Conservation (phyloP, 2,888 invertebrate species). For the Chrysina gloriosa region DNA sequence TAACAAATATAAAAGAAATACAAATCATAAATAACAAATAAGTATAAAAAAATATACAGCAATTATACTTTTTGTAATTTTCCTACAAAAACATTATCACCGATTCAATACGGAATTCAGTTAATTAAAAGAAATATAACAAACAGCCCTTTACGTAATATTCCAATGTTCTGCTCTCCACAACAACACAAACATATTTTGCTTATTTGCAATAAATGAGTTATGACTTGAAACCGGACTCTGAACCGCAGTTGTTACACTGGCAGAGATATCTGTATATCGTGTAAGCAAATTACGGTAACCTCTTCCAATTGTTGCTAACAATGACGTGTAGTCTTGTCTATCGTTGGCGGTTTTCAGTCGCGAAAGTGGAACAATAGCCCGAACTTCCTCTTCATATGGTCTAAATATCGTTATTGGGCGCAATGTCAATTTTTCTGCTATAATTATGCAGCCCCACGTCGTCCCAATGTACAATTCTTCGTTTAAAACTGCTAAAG, state of each 20-base stretch:
- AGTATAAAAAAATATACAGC: conserved; percentile 17
- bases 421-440: conserved; percentile 81
- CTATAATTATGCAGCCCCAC: conserved; percentile 93
- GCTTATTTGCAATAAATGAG: conserved; percentile 50
- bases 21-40: conserved; percentile 5
- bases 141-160: conserved; percentile 55
- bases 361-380: conserved; percentile 71
- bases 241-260: conserved; percentile 60
- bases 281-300: conserved; percentile 81
- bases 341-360: conserved; percentile 61
- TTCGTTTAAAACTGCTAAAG: conserved; percentile 74
- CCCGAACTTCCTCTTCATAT: conserved; percentile 82
- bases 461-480: conserved; percentile 93
- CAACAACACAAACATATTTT: conserved; percentile 74
- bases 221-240: conserved; percentile 57
- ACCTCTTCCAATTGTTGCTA: conserved; percentile 86
- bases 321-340: conserved; percentile 66
- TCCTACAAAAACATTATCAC: conserved; percentile 22
- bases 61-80: conserved; percentile 1
- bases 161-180: conserved; percentile 82
- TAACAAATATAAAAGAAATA: neutral
- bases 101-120: neutral
- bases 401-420: conserved; percentile 95
- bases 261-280: conserved; percentile 69
- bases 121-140: neutral